Evolutionary conservation across 2,797 vertebrate species (phyloP).

Genomic region (Anguilla marmorata): DNA sequence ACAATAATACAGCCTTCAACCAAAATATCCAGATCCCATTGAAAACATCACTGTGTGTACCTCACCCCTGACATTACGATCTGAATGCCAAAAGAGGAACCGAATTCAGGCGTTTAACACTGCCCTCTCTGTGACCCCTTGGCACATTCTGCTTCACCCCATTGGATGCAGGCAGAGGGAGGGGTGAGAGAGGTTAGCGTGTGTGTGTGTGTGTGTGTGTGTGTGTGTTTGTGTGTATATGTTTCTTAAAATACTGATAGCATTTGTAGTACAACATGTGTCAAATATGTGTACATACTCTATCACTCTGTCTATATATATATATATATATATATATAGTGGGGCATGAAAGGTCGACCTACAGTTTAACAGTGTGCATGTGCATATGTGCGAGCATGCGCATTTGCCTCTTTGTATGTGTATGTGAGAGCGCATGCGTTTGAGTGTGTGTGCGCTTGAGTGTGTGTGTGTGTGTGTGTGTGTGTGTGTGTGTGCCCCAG

Average conservation of each 20-base stretch:
- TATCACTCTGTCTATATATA: too few relatives aligned
- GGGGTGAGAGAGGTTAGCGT: conserved; percentile 51
- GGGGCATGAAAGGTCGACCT: conserved; percentile 24
- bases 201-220: conserved; percentile 37
- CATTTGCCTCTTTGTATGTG: background rate
- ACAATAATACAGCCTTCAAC: conserved; percentile 28
- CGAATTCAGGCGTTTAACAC: conserved; percentile 56
- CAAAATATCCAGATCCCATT: background rate
- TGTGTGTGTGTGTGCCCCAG: conserved; percentile 42
- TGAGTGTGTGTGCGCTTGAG: conserved; percentile 40
- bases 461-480: background rate
- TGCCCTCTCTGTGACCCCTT: conserved; percentile 70
- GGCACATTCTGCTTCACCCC: conserved; percentile 56
- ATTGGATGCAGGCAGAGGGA: conserved; percentile 52
- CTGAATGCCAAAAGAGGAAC: conserved; percentile 56
- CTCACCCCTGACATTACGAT: conserved; percentile 47
- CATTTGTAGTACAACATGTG: too few relatives aligned
- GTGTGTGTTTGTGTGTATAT: conserved; percentile 31
- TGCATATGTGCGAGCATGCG: background rate
- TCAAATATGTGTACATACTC: too few relatives aligned
- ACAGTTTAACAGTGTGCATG: conserved; percentile 24
- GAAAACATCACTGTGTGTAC: conserved; percentile 31
- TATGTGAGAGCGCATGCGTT: conserved; percentile 36
- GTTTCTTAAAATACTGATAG: too few relatives aligned
- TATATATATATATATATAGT: too few relatives aligned